Conservation (phyloP, 2,888 invertebrate genomes). For the Aquatica leii region DNA sequence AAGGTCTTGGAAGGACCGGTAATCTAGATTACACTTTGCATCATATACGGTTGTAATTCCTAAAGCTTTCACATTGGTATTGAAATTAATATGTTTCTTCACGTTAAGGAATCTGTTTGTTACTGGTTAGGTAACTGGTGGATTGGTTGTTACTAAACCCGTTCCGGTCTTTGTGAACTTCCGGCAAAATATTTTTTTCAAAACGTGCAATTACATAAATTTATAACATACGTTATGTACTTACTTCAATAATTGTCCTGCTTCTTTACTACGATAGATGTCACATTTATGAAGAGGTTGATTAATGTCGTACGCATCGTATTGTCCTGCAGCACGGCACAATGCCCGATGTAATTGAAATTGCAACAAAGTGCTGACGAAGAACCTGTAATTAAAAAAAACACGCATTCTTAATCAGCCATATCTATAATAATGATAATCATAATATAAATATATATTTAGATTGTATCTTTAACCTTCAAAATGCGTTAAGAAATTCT, state of each 20-base stretch:
- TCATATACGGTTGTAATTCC: conserved; percentile 4
- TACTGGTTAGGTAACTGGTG: conserved; percentile 28
- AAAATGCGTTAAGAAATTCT: no score
- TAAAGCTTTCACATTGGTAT: conserved; percentile 33
- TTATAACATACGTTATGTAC: conserved; percentile 51
- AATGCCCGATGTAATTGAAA: conserved; percentile 91
- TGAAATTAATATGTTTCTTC: conserved; percentile 23
- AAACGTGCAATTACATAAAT: conserved; percentile 8
- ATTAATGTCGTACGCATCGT: conserved; percentile 74
- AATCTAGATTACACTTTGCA: conserved; percentile 31
- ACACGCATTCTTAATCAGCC: background rate
- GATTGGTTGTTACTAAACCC: conserved; percentile 23
- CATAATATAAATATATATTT: no score
- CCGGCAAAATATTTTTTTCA: conserved; percentile 30
- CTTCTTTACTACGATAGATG: conserved; percentile 86
- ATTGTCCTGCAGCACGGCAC: conserved; percentile 84
- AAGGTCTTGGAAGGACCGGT: conserved; percentile 29
- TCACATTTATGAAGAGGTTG: conserved; percentile 90
- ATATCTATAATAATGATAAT: background rate
- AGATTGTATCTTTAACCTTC: no score
- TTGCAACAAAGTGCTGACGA: conserved; percentile 90
- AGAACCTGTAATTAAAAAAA: conserved; percentile 77
- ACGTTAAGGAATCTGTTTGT: conserved; percentile 27
- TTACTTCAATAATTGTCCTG: conserved; percentile 87
- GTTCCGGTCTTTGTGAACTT: conserved; percentile 34